Percentiles rank a stretch among this genome's conserved stretches.
phyloP scores from a whole-genome alignment of 2,113 vertebrate species.

The Cinclus mexicanus region DNA sequence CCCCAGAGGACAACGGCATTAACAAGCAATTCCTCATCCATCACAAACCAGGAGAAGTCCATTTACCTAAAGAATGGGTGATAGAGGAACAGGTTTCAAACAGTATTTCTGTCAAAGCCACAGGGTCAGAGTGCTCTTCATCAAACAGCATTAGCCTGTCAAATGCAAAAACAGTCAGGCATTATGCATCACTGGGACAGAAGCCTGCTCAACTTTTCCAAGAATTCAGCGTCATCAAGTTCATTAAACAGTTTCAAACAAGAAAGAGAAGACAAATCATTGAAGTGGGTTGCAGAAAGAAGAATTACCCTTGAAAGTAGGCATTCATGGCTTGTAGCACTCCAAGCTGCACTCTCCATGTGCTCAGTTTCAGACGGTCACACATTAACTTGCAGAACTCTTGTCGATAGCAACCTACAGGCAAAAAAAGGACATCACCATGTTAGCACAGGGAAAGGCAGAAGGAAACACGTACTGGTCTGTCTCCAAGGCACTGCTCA shows the following conservation, averaged over 20 bases:
- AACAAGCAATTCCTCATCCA: background rate
- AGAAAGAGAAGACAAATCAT: background rate
- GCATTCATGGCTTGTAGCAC: constrained; percentile 91
- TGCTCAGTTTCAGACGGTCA: constrained; percentile 89
- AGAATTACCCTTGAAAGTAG: constrained; percentile 88
- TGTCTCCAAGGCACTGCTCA: background rate
- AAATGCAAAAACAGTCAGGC: constrained; percentile 25
- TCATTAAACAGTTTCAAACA: background rate
- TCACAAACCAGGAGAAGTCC: background rate
- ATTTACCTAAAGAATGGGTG: constrained; percentile 87
- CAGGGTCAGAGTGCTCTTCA: constrained; percentile 79
- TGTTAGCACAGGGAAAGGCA: background rate
- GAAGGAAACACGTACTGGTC: background rate
- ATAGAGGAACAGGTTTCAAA: constrained; percentile 88
- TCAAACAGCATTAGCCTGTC: constrained; percentile 88
- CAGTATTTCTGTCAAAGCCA: constrained; percentile 85
- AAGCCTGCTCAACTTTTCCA: background rate
- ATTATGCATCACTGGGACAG: background rate
- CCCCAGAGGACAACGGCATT: background rate
- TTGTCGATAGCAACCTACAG: constrained; percentile 82
- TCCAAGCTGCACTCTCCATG: constrained; percentile 92
- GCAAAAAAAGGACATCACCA: background rate
- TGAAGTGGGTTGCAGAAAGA: background rate
- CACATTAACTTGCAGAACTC: constrained; percentile 93
- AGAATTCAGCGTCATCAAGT: background rate